phyloP scores from a whole-genome alignment of 2,888 invertebrate genomes.

The Plemyria rubiginata region DNA sequence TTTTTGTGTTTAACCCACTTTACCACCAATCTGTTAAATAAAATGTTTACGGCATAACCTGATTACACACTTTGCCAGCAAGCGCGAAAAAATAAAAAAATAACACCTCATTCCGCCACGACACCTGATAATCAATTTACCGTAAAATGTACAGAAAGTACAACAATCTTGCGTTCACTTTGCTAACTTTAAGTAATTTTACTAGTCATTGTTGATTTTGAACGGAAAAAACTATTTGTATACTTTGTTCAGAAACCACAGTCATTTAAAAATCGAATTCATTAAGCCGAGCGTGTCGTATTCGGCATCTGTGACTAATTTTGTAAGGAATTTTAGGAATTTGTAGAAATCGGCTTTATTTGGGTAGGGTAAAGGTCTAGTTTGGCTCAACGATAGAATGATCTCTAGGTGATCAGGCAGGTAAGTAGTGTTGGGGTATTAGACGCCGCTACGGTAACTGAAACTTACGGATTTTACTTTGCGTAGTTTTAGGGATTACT shows the following conservation, averaged over 20 bases:
- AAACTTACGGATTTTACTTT: constrained; percentile 1
- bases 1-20: too few species aligned
- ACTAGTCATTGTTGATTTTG: constrained; percentile 45
- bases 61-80: constrained; percentile 19
- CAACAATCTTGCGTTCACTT: constrained; percentile 43
- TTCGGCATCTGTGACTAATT: constrained; percentile 57
- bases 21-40: constrained; percentile 5
- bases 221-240: constrained; percentile 46
- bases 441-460: background rate
- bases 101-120: background rate
- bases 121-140: constrained; percentile 75
- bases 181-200: constrained; percentile 29
- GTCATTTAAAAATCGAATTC: constrained; percentile 66
- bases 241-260: constrained; percentile 55
- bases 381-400: constrained; percentile 21
- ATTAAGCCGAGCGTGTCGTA: constrained; percentile 61
- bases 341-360: constrained; percentile 23
- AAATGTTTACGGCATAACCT: constrained; percentile 21
- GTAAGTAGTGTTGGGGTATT: constrained; percentile 35
- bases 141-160: constrained; percentile 58
- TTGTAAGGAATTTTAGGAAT: constrained; percentile 13
- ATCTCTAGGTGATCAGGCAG: constrained; percentile 26
- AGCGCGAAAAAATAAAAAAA: constrained; percentile 15
- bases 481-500: background rate
- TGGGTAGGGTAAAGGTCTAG: constrained; percentile 16